Evolutionary conservation across 2,888 invertebrate species (phyloP).

Genomic region (Calliphora vomitoria): DNA sequence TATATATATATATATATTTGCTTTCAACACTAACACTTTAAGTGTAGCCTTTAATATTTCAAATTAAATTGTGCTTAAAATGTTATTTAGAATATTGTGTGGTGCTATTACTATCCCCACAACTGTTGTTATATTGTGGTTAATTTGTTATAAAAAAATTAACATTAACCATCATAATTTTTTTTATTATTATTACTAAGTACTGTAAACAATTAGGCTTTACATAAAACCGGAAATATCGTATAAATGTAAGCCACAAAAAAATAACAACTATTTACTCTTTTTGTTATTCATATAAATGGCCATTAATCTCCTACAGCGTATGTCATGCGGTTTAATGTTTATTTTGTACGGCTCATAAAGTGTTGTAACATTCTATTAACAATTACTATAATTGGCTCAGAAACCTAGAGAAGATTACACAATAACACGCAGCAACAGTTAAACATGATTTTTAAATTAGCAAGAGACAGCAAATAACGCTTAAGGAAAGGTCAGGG

Average conservation of each 20-base stretch:
- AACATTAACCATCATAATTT: not conserved
- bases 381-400: conserved; percentile 23
- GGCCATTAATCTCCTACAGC: not conserved
- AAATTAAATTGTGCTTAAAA: too few relatives aligned
- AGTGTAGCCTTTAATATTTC: too few relatives aligned
- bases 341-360: conserved; percentile 7
- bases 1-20: too few relatives aligned
- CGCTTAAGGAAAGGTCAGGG: not conserved
- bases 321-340: conserved; percentile 8
- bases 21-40: too few relatives aligned
- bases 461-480: not conserved
- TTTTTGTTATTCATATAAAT: not conserved
- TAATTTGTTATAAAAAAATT: not conserved
- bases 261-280: not conserved
- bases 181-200: not conserved
- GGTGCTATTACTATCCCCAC: not conserved
- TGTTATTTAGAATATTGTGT: too few relatives aligned
- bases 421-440: conserved; percentile 26
- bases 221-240: not conserved
- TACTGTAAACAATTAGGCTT: not conserved
- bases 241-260: not conserved
- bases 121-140: not conserved
- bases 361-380: conserved; percentile 16
- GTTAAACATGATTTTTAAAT: conserved; percentile 10
- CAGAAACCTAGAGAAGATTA: conserved; percentile 4